phyloP scores from a whole-genome alignment of 2,888 invertebrate species.

The Nesidiocoris tenuis region DNA sequence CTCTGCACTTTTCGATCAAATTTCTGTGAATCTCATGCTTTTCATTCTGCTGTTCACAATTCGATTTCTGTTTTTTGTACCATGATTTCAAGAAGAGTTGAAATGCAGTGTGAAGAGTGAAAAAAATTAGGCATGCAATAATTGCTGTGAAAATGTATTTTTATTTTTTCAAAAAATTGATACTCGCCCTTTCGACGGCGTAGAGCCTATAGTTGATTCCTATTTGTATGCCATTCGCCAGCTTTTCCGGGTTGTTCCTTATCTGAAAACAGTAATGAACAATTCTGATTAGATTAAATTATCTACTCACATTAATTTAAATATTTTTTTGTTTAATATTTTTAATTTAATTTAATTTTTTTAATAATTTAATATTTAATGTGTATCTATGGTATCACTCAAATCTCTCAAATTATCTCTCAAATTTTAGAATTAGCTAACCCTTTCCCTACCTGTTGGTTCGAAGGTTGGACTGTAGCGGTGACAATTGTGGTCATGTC shows the following conservation, averaged over 20 bases:
- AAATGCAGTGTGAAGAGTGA: too few relatives aligned
- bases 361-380: not conserved
- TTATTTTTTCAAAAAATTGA: too few relatives aligned
- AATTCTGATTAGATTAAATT: not conserved
- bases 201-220: conserved; percentile 79
- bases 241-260: conserved; percentile 63
- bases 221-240: conserved; percentile 70
- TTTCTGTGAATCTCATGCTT: too few relatives aligned
- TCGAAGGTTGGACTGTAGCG: conserved; percentile 65
- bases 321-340: not conserved
- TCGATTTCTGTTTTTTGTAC: too few relatives aligned
- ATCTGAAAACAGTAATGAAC: conserved; percentile 55
- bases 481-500: conserved; percentile 84
- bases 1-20: too few relatives aligned
- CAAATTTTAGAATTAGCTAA: too few relatives aligned
- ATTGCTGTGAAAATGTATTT: too few relatives aligned
- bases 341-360: not conserved
- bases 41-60: too few relatives aligned
- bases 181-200: conserved; percentile 68
- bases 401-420: too few relatives aligned
- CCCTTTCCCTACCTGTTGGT: conserved; percentile 53
- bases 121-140: too few relatives aligned
- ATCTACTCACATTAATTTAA: not conserved
- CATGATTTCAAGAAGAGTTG: too few relatives aligned
- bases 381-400: too few relatives aligned